phyloP scores from a whole-genome alignment of 2,888 invertebrate genomes.

The Hirtodrosophila cameraria region DNA sequence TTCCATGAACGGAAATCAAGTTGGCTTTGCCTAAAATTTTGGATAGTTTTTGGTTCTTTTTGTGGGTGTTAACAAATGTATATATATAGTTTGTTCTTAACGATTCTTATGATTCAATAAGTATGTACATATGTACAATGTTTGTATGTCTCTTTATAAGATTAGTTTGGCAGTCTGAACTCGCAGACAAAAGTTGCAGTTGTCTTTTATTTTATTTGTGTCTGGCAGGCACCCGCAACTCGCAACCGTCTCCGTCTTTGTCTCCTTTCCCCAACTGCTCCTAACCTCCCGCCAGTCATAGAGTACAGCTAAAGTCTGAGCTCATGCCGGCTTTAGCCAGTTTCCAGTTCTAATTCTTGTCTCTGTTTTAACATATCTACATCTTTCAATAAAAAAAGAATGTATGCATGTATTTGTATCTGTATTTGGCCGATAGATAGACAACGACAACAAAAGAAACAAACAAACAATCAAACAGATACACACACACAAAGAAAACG shows the following conservation, averaged over 20 bases:
- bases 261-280: too few species aligned
- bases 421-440: constrained; percentile 11
- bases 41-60: too few species aligned
- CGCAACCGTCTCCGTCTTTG: background rate
- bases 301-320: constrained; percentile 46
- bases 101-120: too few species aligned
- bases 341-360: constrained; percentile 49
- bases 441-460: constrained; percentile 36
- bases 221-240: constrained; percentile 19
- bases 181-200: constrained; percentile 39
- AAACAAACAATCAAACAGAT: constrained; percentile 2
- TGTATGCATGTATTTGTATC: background rate
- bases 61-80: too few species aligned
- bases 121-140: too few species aligned
- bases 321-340: constrained; percentile 46
- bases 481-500: constrained; percentile 26
- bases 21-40: too few species aligned
- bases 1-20: too few species aligned
- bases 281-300: constrained; percentile 25
- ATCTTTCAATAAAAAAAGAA: constrained; percentile 8
- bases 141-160: too few species aligned
- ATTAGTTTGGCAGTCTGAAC: constrained; percentile 7
- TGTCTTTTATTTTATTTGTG: constrained; percentile 32
- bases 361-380: constrained; percentile 17
- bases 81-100: too few species aligned